phyloP scores from a whole-genome alignment of 2,888 invertebrate species.

The Ligdia adustata region DNA sequence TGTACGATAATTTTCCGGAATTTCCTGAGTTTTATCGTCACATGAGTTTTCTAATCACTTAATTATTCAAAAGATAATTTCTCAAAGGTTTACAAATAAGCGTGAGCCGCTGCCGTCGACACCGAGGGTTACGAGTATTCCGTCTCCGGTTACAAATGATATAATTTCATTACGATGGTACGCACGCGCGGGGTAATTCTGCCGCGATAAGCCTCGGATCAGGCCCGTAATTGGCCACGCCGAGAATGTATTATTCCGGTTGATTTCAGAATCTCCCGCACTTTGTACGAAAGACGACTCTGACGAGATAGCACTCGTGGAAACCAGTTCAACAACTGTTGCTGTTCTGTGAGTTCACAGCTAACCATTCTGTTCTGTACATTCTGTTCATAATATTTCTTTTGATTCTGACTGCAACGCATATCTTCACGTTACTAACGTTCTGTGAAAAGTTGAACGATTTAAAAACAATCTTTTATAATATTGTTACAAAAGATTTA shows the following conservation, averaged over 20 bases:
- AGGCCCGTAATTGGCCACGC: conserved; percentile 13
- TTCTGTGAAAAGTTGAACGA: too few species aligned
- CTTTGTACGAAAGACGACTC: conserved; percentile 6
- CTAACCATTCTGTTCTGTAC: too few species aligned
- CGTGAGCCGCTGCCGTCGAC: too few species aligned
- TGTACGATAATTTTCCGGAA: too few species aligned
- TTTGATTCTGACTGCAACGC: too few species aligned
- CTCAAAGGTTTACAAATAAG: conserved; percentile 10
- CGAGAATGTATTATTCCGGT: conserved; percentile 20
- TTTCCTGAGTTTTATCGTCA: too few species aligned
- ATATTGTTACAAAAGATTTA: too few species aligned
- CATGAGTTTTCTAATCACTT: neutral
- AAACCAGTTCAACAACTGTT: neutral
- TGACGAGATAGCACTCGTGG: neutral
- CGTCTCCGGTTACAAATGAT: conserved; percentile 12
- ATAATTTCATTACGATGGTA: conserved; percentile 13
- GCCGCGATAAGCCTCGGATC: conserved; percentile 17
- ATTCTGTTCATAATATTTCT: too few species aligned
- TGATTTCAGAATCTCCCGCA: conserved; percentile 18
- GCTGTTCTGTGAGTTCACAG: too few species aligned
- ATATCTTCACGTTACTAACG: too few species aligned
- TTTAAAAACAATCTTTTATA: too few species aligned
- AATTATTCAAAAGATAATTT: conserved; percentile 7
- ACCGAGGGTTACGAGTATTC: neutral
- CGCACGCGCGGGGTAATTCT: conserved; percentile 14